Conservation (phyloP, 2,113 vertebrate species). For the Poecilia latipinna region DNA sequence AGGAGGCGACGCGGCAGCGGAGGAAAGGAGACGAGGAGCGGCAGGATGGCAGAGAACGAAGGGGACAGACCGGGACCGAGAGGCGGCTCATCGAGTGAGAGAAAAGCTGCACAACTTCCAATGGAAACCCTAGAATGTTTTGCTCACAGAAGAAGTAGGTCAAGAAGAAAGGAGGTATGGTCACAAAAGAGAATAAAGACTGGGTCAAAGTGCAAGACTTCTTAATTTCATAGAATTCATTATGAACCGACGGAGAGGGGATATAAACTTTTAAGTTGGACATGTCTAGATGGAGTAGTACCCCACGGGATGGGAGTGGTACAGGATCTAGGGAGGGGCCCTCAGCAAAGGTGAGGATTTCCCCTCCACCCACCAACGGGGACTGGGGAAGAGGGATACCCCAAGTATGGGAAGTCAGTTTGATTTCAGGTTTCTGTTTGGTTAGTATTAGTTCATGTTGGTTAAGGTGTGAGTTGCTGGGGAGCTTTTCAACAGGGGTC, state of each 20-base stretch:
- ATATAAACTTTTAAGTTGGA: background rate
- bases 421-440: background rate
- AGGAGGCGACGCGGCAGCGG: too few species aligned
- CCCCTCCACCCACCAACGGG: background rate
- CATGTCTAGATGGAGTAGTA: background rate
- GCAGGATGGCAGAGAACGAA: too few species aligned
- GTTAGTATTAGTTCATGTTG: background rate
- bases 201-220: too few species aligned
- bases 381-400: background rate
- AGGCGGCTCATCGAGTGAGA: too few species aligned
- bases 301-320: background rate
- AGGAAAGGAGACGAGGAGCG: too few species aligned
- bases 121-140: too few species aligned
- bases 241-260: background rate
- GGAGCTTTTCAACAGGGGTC: background rate
- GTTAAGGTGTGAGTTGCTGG: background rate
- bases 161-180: too few species aligned
- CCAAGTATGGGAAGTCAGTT: background rate
- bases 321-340: background rate
- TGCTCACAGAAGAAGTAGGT: too few species aligned
- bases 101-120: too few species aligned
- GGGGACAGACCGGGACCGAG: too few species aligned
- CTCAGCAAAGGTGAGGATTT: background rate
- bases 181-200: too few species aligned
- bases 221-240: background rate